phyloP scores from a whole-genome alignment of 2,797 vertebrate species.

The Protosalanx chinensis region DNA sequence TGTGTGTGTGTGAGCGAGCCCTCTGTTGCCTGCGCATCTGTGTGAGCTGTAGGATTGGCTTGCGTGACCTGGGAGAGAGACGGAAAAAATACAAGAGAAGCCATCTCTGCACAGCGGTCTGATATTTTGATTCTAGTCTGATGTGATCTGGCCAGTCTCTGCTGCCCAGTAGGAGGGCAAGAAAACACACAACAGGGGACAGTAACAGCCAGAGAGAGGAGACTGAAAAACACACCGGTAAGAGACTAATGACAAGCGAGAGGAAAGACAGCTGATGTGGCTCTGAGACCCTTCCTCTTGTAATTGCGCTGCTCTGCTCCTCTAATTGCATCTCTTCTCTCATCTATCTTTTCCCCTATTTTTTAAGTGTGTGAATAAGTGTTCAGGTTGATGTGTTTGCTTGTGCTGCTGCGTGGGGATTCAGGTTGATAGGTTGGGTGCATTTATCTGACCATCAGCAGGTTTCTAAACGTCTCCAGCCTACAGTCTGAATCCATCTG shows the following conservation, averaged over 20 bases:
- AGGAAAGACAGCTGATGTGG: neutral
- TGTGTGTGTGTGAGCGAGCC: neutral
- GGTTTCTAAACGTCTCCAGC: too few species aligned
- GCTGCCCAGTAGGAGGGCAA: neutral
- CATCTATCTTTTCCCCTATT: neutral
- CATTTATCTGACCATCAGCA: too few species aligned
- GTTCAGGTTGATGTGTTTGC: neutral
- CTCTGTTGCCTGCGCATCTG: neutral
- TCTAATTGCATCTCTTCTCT: neutral
- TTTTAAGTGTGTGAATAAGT: too few species aligned
- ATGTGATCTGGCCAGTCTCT: neutral
- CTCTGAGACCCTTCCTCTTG: neutral
- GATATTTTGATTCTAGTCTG: neutral
- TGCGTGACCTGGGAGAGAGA: neutral
- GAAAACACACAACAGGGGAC: neutral
- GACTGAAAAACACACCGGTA: neutral
- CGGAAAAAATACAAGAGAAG: neutral
- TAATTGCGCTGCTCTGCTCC: neutral
- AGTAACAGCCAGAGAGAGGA: neutral
- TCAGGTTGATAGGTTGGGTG: neutral
- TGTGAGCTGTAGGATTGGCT: neutral
- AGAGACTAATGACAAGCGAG: neutral
- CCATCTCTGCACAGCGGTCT: neutral
- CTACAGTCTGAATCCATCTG: too few species aligned
- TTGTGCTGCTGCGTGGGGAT: neutral